Evolutionary conservation across 2,888 invertebrate genomes (phyloP).

Genomic region (Blera fallax): DNA sequence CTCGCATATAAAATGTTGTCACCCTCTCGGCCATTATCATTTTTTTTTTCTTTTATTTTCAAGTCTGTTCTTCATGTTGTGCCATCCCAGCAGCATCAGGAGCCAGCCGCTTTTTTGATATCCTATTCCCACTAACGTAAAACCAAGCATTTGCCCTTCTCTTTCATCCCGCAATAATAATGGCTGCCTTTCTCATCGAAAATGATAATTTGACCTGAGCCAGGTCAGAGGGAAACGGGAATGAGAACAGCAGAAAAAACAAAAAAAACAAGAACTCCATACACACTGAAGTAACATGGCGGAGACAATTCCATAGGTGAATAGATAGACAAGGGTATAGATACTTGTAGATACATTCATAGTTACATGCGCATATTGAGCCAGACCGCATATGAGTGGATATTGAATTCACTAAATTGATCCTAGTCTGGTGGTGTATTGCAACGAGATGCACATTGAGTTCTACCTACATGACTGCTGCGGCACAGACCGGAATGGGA

Average conservation of each 20-base stretch:
- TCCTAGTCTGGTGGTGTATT: constrained; percentile 20
- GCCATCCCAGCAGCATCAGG: neutral
- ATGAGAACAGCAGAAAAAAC: neutral
- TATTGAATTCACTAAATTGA: constrained; percentile 64
- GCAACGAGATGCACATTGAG: constrained; percentile 45
- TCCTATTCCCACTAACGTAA: constrained; percentile 38
- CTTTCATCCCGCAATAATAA: constrained; percentile 32
- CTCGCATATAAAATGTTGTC: constrained; percentile 56
- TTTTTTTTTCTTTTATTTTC: neutral
- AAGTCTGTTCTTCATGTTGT: constrained; percentile 25
- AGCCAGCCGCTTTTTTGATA: neutral
- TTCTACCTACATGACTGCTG: constrained; percentile 26
- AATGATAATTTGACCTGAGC: constrained; percentile 71
- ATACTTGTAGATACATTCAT: constrained; percentile 11
- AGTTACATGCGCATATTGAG: constrained; percentile 58
- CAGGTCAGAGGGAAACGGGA: constrained; percentile 52
- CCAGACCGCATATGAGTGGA: constrained; percentile 28
- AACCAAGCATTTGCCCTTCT: neutral
- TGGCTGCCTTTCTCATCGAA: constrained; percentile 60
- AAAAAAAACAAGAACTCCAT: neutral
- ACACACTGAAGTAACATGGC: constrained; percentile 55
- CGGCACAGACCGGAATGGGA: constrained; percentile 23
- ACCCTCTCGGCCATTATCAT: constrained; percentile 56
- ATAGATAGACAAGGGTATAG: constrained; percentile 8
- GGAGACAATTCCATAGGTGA: constrained; percentile 20